Base-by-base conservation (phyloP, 2,797 vertebrate species). In the Australoheros facetus region DNA sequence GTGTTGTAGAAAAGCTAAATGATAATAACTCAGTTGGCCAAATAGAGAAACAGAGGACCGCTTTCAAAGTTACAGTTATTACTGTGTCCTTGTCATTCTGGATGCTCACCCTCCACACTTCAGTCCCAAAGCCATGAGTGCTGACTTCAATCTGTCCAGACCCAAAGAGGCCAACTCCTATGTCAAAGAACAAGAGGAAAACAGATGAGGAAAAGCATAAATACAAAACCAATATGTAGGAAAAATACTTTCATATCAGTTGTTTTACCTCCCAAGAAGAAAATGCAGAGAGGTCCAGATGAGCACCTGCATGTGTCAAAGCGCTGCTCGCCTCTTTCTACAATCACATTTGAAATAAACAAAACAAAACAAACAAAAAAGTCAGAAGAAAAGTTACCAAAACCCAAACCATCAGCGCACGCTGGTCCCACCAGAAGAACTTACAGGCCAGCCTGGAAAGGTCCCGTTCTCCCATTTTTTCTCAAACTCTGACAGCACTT, bases 291-390 rank as follows among this genome's bases (percentile, higher is more conserved):
- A 99, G 97, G 89, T 99, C 98, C 93, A 99, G 91, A 91, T 99
- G 98, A 90, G 98, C 98, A 86, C 98, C 98, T 2, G 98, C 96
- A 0, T 99, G 98, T 8, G 98, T 99, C 88, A 99, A 89, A 14
- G 98, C 98, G 26, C 98, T 99, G 80, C 98, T 99, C 0, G 98
- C 97, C 91, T 99, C 98, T 98, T 98, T 99, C 98, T 99, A 84
- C 19, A 77, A 12, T 14, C 66, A 39, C 32, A 32, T 26, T 8
- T 13, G 12, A 55, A 0, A 19, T 16, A 11, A 51, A 28, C 66
- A 66, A 51, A 55, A 23, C 23, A 23, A 23, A 5, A 23, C 11
- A 10, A 3, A 8, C 37, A 21, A 21, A 19, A 14, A 12, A 12
- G 56, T 85, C 6, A 84, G 37, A 42, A 4, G 5, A 37, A 1